Conservation (phyloP, 1,140 invertebrate genomes). For the Saxidomus purpurata region DNA sequence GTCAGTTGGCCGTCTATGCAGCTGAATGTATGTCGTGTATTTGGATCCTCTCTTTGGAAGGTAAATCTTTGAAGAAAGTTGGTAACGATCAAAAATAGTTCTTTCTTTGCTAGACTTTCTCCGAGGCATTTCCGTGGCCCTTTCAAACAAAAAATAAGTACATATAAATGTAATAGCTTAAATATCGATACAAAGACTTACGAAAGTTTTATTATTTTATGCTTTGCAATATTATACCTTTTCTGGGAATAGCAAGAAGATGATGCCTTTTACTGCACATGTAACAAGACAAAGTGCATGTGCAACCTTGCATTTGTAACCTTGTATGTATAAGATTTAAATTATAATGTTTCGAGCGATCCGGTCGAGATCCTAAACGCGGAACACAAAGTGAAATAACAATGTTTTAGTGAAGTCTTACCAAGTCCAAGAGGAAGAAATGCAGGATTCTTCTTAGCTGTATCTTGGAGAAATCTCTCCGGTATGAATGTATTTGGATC, state of each 20-base stretch:
- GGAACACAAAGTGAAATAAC: too few relatives aligned
- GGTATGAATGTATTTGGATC: constrained; percentile 91
- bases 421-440: constrained; percentile 50
- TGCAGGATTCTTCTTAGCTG: constrained; percentile 1
- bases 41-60: constrained; percentile 57
- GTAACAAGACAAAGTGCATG: too few relatives aligned
- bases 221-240: background rate
- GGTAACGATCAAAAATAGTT: constrained; percentile 78
- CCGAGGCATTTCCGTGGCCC: constrained; percentile 88
- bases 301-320: too few relatives aligned
- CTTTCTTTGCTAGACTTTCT: constrained; percentile 74
- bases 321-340: too few relatives aligned
- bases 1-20: constrained; percentile 8
- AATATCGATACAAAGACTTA: background rate
- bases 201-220: background rate
- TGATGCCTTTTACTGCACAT: too few relatives aligned
- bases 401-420: too few relatives aligned
- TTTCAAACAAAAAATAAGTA: constrained; percentile 82
- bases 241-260: too few relatives aligned
- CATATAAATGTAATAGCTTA: background rate
- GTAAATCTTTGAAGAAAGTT: constrained; percentile 75
- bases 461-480: constrained; percentile 87
- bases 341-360: too few relatives aligned
- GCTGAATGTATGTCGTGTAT: background rate
- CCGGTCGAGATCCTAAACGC: too few relatives aligned